Base-by-base conservation (phyloP, 2,113 vertebrate species). In the Corydoras sp. region DNA sequence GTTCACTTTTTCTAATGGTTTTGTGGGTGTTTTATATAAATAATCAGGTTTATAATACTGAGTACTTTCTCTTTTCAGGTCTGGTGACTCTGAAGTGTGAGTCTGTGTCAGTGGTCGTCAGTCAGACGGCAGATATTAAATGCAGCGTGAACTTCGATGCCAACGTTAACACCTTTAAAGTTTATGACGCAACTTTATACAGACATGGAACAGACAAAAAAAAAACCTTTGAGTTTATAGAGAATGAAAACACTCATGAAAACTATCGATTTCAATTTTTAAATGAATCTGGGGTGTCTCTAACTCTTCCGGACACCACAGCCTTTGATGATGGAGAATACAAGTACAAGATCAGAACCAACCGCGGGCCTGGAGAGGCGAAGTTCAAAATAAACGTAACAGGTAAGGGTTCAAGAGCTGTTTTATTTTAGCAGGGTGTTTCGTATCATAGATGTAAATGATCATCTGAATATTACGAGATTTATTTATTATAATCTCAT, bases 341-440 rank as follows among this genome's bases (percentile, higher is more conserved):
- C 29, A 0, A 0, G 0, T 86, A 82, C 50, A 0, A 0, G 0
- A 80, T 89, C 62, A 0, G 9, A 0, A 84, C 83, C n/a, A 51
- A 73, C 53, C 12, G 9, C 0, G 85, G 85, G 0, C 0, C 0
- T 0, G 0, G 0, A 0, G 0, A 0, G 0, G 0, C 0, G 0
- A 0, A 0, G 0, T 30, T 48, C 24, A 24, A 0, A 0, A 71
- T 90, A 5, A 8, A 0, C 6, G 80, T 86, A 14, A 80, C 62
- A 81, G 85, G 89, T 90, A 58, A 88, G 80, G 9, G 0, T 18
- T 18, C 32, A 11, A 5, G 3, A n/a, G 13, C 12, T 56, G 14
- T n/a, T n/a, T 56, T 7, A n/a, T 56, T 53, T 12, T 1, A 12
- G 10, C 13, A 10, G 13, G 13, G 5, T 53, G 51, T 8, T 53